Conservation (phyloP, 2,797 vertebrate species). For the Sebastes minor region DNA sequence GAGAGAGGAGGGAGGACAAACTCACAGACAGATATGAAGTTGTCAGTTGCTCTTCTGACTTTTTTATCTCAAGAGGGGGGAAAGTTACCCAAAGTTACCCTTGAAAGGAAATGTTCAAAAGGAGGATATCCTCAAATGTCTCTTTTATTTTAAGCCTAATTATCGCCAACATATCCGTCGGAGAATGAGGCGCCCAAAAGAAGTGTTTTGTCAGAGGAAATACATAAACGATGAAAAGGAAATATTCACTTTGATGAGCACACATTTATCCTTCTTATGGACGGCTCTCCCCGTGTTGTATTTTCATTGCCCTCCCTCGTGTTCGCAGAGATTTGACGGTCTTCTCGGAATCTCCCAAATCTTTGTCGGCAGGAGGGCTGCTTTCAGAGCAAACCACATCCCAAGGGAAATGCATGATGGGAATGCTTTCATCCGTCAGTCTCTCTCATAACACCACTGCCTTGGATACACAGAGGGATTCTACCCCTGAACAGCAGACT, state of each 20-base stretch:
- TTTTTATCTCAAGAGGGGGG: conserved; percentile 26
- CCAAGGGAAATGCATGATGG: conserved; percentile 43
- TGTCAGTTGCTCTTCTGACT: conserved; percentile 16
- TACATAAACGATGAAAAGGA: conserved; percentile 73
- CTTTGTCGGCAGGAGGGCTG: conserved; percentile 47
- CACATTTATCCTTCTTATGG: conserved; percentile 52
- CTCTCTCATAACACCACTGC: conserved; percentile 34
- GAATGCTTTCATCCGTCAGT: conserved; percentile 69
- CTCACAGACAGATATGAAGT: conserved; percentile 44
- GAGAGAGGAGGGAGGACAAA: conserved; percentile 50
- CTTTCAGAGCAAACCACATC: conserved; percentile 58
- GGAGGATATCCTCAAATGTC: conserved; percentile 41
- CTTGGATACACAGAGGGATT: conserved; percentile 14
- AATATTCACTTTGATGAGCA: conserved; percentile 71
- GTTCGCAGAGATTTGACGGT: conserved; percentile 56
- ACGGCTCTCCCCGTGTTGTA: conserved; percentile 32
- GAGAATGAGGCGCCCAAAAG: conserved; percentile 55
- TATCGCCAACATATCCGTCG: conserved; percentile 61
- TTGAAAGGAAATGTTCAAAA: conserved; percentile 54
- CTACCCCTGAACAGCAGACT: not conserved
- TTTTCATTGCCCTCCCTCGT: conserved; percentile 55
- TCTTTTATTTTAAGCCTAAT: conserved; percentile 69
- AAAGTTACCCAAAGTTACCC: conserved; percentile 50
- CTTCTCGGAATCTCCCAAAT: conserved; percentile 66
- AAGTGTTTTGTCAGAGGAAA: conserved; percentile 64